Evolutionary conservation across 2,113 vertebrate species (phyloP).

Genomic region (Chaenocephalus aceratus): DNA sequence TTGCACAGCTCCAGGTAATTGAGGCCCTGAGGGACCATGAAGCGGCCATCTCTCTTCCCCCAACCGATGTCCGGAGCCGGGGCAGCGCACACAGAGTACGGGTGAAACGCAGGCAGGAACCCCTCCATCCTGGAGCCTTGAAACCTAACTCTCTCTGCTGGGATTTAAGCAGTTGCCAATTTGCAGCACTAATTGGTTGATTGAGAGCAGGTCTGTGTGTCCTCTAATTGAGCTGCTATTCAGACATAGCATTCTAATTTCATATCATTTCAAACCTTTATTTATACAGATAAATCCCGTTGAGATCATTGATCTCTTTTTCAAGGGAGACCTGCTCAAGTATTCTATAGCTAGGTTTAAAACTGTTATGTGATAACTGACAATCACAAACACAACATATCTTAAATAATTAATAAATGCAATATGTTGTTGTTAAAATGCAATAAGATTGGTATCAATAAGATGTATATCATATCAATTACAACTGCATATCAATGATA

Average conservation of each 20-base stretch:
- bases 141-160: conserved; percentile 19
- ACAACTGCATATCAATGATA: no score
- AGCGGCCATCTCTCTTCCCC: conserved; percentile 77
- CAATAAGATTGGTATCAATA: no score
- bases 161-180: conserved; percentile 40
- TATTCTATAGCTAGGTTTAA: not conserved
- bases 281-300: no score
- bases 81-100: conserved; percentile 59
- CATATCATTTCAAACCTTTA: no score
- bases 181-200: conserved; percentile 60
- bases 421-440: not conserved
- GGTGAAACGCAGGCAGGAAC: conserved; percentile 77
- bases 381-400: not conserved
- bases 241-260: not conserved
- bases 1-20: conserved; percentile 88
- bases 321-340: no score
- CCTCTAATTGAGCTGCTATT: not conserved
- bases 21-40: conserved; percentile 71
- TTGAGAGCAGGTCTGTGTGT: conserved; percentile 49
- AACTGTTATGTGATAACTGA: no score
- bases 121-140: conserved; percentile 85
- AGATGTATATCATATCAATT: no score
- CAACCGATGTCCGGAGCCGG: conserved; percentile 72
- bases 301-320: no score
- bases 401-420: not conserved